Evolutionary conservation across 2,888 invertebrate genomes (phyloP).

Genomic region (Xylocampa areola): DNA sequence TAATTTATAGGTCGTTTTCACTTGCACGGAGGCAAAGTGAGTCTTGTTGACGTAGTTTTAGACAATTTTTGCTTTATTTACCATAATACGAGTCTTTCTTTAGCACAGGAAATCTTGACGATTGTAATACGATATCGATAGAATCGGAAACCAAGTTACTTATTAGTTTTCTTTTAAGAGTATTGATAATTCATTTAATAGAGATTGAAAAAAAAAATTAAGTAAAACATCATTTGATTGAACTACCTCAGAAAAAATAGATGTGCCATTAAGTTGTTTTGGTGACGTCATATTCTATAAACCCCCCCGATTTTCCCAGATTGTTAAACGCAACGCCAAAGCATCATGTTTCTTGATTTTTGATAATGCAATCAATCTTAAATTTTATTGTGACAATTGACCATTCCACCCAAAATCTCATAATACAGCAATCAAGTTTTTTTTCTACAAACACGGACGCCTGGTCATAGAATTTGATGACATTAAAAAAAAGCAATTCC

Average conservation of each 20-base stretch:
- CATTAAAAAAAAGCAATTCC: slow-evolving; percentile 66
- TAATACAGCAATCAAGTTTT: slow-evolving; percentile 50
- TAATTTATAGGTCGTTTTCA: slow-evolving; percentile 72
- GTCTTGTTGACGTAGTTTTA: slow-evolving; percentile 31
- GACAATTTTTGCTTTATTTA: slow-evolving; percentile 57
- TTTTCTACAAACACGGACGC: slow-evolving; percentile 35
- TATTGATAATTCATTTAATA: no score
- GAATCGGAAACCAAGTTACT: slow-evolving; percentile 11
- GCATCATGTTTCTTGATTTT: no score
- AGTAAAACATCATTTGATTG: no score
- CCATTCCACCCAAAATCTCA: slow-evolving; percentile 24
- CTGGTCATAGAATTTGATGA: slow-evolving; percentile 55
- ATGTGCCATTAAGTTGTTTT: no score
- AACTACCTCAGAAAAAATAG: no score
- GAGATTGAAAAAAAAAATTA: no score
- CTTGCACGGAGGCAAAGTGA: slow-evolving; percentile 47
- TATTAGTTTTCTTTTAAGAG: no score
- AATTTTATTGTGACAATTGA: slow-evolving; percentile 27
- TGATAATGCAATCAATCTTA: slow-evolving; percentile 8
- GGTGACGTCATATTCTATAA: no score
- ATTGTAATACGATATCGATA: slow-evolving; percentile 14
- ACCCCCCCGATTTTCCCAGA: no score
- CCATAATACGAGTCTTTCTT: slow-evolving; percentile 34
- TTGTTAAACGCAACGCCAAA: no score
- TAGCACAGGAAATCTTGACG: slow-evolving; percentile 39